Percentiles rank a stretch among this genome's conserved stretches.
Conservation (phyloP, 2,797 vertebrate species). For the Macrochelys suwanniensis region DNA sequence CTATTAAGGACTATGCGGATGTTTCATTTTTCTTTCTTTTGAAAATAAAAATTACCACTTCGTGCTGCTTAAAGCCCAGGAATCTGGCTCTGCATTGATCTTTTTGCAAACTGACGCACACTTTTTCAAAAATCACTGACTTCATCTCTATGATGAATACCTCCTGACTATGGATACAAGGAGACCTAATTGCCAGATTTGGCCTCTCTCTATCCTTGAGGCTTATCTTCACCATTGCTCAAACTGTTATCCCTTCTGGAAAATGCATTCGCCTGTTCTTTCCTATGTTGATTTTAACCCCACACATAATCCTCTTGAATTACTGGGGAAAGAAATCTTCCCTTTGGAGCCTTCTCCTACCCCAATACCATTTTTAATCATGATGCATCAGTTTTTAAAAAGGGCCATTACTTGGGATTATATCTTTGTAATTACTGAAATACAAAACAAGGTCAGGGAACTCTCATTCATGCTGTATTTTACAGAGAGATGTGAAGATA, state of each 20-base stretch:
- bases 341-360: not conserved
- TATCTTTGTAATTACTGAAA: not conserved
- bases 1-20: not conserved
- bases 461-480: not conserved
- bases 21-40: not conserved
- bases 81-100: not conserved
- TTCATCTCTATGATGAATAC: no score
- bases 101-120: not conserved
- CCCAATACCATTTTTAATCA: not conserved
- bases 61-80: not conserved
- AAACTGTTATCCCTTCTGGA: not conserved
- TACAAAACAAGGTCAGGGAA: not conserved
- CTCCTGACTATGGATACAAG: no score
- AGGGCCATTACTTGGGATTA: no score
- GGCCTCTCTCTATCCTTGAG: no score
- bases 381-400: no score
- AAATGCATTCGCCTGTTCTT: not conserved
- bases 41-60: no score
- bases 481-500: not conserved
- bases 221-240: no score
- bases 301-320: not conserved
- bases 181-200: no score
- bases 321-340: not conserved
- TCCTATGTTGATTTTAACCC: not conserved
- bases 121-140: not conserved